These are phyloP conservation scores for Eurystomus gularis DNA, from an alignment of 2,113 vertebrate species.

Conservation along the genomic window DNA sequence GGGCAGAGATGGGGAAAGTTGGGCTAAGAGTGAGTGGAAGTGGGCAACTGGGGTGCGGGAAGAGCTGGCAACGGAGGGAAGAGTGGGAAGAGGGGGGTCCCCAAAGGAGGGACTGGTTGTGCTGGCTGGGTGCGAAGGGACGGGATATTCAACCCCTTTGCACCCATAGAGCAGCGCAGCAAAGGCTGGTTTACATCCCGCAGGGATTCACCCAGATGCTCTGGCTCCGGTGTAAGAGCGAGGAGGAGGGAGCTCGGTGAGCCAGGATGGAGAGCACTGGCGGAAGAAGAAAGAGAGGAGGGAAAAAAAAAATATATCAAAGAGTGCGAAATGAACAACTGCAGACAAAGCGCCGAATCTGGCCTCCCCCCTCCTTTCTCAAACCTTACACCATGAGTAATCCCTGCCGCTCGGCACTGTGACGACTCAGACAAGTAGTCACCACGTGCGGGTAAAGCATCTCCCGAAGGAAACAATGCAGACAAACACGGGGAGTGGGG, in stretches of 20 bases:
- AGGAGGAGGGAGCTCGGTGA: neutral
- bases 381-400: constrained; percentile 38
- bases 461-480: constrained; percentile 35
- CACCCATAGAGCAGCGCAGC: rapidly evolving
- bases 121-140: neutral
- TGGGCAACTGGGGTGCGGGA: rapidly evolving
- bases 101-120: neutral
- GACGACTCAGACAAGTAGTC: constrained; percentile 12
- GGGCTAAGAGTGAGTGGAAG: neutral
- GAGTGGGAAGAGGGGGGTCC: neutral
- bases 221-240: rapidly evolving
- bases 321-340: constrained; percentile 29
- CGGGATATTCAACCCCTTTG: neutral
- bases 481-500: neutral
- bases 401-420: neutral
- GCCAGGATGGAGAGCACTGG: neutral
- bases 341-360: neutral
- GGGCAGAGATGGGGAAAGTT: rapidly evolving
- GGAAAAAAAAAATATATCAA: neutral
- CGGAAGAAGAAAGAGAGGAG: neutral
- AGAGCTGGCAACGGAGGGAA: neutral
- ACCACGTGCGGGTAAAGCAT: constrained; percentile 11
- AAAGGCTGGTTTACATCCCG: neutral
- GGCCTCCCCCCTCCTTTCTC: neutral
- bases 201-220: neutral